Evolutionary conservation across 2,797 vertebrate genomes (phyloP).

Genomic region (Enteromius viviparus): DNA sequence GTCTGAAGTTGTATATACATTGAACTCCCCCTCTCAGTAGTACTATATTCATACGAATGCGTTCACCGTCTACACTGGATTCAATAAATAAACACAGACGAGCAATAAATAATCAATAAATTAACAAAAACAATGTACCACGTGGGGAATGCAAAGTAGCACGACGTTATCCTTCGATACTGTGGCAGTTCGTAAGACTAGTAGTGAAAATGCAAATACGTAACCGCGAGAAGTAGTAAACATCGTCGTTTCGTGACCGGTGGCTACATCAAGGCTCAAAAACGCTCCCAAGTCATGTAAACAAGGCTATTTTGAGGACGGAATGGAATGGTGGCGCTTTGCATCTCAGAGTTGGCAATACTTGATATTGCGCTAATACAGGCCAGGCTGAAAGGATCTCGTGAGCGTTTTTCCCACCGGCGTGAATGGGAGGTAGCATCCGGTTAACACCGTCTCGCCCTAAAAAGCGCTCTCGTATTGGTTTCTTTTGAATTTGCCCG

Average conservation of each 20-base stretch:
- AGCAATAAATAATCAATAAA: slow-evolving; percentile 48
- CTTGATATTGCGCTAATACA: slow-evolving; percentile 3
- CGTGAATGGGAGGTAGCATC: slow-evolving; percentile 53
- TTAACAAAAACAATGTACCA: slow-evolving; percentile 30
- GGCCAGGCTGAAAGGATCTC: slow-evolving; percentile 11
- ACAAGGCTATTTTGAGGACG: slow-evolving; percentile 33
- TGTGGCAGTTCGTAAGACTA: slow-evolving; percentile 40
- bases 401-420: slow-evolving; percentile 23
- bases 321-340: slow-evolving; percentile 19
- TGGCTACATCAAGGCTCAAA: slow-evolving; percentile 35
- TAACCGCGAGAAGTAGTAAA: slow-evolving; percentile 44
- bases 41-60: slow-evolving; percentile 34
- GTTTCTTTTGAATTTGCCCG: background rate
- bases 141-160: slow-evolving; percentile 27
- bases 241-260: slow-evolving; percentile 24
- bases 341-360: slow-evolving; percentile 23
- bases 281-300: slow-evolving; percentile 37
- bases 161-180: slow-evolving; percentile 13
- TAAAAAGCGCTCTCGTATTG: slow-evolving; percentile 46
- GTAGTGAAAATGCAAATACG: slow-evolving; percentile 27
- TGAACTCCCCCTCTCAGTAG: slow-evolving; percentile 37
- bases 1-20: slow-evolving; percentile 55
- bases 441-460: slow-evolving; percentile 38
- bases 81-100: slow-evolving; percentile 49
- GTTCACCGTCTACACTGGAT: slow-evolving; percentile 35